Percentiles rank a stretch among this genome's conserved stretches.
Conservation (phyloP, 1,140 invertebrate genomes). For the Orius insidiosus region DNA sequence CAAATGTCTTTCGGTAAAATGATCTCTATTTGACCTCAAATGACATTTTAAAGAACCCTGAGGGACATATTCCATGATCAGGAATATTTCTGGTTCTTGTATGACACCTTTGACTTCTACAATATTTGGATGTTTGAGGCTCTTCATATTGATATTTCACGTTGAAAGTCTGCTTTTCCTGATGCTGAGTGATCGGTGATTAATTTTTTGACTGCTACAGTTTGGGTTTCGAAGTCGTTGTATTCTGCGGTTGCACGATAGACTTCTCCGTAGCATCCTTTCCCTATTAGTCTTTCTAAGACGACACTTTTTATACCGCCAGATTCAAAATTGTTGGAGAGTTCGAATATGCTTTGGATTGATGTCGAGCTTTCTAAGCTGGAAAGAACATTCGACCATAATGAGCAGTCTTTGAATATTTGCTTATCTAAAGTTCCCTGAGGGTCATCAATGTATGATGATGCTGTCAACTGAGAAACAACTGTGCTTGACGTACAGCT, state of each 20-base stretch:
- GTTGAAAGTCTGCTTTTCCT: too few species aligned
- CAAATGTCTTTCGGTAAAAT: conserved; percentile 32
- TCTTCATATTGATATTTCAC: too few species aligned
- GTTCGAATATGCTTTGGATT: conserved; percentile 31
- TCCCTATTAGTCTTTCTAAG: conserved; percentile 17
- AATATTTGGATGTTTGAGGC: conserved; percentile 66
- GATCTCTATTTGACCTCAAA: conserved; percentile 39
- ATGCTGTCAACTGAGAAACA: too few species aligned
- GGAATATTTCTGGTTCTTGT: conserved; percentile 51
- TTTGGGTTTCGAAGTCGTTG: conserved; percentile 27
- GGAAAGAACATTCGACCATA: too few species aligned
- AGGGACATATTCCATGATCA: conserved; percentile 78
- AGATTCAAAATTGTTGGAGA: conserved; percentile 15
- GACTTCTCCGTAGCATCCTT: conserved; percentile 57
- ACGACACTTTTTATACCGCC: too few species aligned
- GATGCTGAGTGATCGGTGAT: conserved; percentile 26
- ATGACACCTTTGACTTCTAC: conserved; percentile 69
- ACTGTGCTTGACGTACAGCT: too few species aligned
- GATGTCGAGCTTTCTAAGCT: conserved; percentile 12
- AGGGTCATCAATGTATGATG: too few species aligned
- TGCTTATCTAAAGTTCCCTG: too few species aligned
- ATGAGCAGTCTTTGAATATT: too few species aligned
- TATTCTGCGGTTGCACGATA: conserved; percentile 40
- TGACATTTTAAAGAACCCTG: conserved; percentile 65
- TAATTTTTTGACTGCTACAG: conserved; percentile 56